These are phyloP conservation scores for Mugil cephalus DNA, from an alignment of 2,113 vertebrate genomes.

Conservation along the genomic window DNA sequence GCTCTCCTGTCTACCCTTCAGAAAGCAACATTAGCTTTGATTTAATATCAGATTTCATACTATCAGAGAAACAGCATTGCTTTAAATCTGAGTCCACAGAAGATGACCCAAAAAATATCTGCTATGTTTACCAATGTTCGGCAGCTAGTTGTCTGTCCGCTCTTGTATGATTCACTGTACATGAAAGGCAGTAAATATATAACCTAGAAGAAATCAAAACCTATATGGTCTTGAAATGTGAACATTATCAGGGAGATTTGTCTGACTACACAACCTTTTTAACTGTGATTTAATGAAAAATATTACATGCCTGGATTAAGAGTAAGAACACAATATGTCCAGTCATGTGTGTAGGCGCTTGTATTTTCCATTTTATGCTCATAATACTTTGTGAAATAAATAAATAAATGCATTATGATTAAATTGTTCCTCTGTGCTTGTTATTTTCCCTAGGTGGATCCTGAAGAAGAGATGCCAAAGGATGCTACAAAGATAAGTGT, in stretches of 20 bases:
- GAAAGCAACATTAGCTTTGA: background rate
- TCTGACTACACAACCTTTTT: no score
- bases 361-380: no score
- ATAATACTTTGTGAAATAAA: background rate
- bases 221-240: no score
- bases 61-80: no score
- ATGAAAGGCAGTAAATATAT: conserved; percentile 1
- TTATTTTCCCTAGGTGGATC: conserved; percentile 83
- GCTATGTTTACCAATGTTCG: no score
- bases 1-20: background rate
- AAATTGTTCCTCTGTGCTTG: conserved; percentile 6
- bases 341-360: background rate
- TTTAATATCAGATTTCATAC: background rate
- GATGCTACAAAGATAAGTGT: conserved; percentile 97
- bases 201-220: background rate
- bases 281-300: background rate
- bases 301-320: background rate
- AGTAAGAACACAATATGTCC: background rate
- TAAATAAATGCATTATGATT: background rate
- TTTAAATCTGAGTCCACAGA: no score
- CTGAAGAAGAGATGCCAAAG: conserved; percentile 88
- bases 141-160: no score
- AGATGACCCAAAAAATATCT: no score
- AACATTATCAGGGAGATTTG: no score
- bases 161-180: background rate